Conservation (phyloP, 2,797 vertebrate genomes). For the Pelobates cultripes region DNA sequence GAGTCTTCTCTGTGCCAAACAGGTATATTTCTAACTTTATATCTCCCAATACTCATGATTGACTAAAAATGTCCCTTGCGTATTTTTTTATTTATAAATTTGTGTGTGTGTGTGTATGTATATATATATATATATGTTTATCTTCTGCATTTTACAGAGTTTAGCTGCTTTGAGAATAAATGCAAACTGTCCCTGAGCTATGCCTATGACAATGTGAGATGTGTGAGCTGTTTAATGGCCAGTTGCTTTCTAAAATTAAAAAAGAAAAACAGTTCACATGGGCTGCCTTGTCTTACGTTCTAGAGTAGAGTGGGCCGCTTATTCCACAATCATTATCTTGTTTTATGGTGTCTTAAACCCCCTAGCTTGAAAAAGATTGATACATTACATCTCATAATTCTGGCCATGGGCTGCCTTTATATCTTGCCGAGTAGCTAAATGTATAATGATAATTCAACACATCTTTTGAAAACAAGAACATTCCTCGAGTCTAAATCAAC, state of each 20-base stretch:
- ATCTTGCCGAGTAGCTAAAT: not conserved
- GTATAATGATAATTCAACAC: not conserved
- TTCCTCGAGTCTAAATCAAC: not conserved
- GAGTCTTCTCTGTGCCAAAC: slow-evolving; percentile 69
- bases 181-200: too few species aligned
- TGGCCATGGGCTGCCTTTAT: not conserved
- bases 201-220: too few species aligned
- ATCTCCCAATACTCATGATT: not conserved
- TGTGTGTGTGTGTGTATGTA: too few species aligned
- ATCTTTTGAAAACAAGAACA: not conserved
- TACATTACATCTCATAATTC: not conserved
- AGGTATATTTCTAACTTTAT: slow-evolving; percentile 6
- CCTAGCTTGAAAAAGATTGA: not conserved
- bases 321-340: not conserved
- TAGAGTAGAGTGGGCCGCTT: not conserved
- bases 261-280: not conserved
- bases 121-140: too few species aligned
- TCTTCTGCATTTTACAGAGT: too few species aligned
- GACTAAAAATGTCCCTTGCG: too few species aligned
- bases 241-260: too few species aligned
- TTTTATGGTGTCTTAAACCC: too few species aligned
- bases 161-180: too few species aligned
- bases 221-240: too few species aligned
- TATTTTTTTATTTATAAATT: too few species aligned
- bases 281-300: not conserved